A percentile compares a stretch with the other conserved stretches of the same genome.
Conservation (phyloP, 2,113 vertebrate species). For the Strigops habroptila region DNA sequence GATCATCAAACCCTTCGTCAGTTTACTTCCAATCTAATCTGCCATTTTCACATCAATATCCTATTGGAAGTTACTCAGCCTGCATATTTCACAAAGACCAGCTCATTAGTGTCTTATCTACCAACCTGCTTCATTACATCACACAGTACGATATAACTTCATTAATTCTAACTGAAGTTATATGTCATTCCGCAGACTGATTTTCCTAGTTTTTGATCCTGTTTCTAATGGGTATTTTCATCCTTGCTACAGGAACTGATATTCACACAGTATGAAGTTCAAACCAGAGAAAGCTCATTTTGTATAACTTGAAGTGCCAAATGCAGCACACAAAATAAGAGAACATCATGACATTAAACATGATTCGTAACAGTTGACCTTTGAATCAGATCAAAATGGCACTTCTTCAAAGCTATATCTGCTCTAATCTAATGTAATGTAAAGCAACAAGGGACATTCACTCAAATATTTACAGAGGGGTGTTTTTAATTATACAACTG, state of each 20-base stretch:
- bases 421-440: not conserved
- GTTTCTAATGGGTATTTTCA: not conserved
- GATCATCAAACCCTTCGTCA: not conserved
- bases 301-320: not conserved
- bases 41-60: not conserved
- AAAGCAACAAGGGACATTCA: not conserved
- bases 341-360: not conserved
- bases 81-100: not conserved
- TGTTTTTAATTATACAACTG: constrained; percentile 22
- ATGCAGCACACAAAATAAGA: not conserved
- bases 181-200: not conserved
- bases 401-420: not conserved
- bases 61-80: not conserved
- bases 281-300: not conserved
- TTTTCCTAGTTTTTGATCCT: not conserved
- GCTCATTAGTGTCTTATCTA: not conserved
- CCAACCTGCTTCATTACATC: not conserved
- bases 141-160: not conserved
- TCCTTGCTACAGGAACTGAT: not conserved
- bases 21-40: not conserved
- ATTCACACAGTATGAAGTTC: not conserved
- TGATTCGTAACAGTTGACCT: not conserved
- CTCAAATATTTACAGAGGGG: not conserved
- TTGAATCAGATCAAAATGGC: not conserved
- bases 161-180: not conserved